Conservation (phyloP, 2,113 vertebrate genomes). For the Hemibagrus wyckioides region DNA sequence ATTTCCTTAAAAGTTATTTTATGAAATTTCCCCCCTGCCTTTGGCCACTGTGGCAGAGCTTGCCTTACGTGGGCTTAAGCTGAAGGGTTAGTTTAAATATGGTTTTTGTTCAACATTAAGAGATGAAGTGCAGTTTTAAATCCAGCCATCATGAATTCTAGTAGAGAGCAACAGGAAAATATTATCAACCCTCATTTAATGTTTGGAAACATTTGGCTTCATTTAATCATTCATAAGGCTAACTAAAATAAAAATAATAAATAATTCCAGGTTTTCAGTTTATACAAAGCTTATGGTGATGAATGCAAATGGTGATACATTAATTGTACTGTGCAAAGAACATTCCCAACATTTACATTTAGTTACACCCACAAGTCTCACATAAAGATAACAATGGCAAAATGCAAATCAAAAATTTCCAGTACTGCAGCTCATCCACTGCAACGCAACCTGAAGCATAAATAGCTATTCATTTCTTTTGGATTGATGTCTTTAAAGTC, state of each 20-base stretch:
- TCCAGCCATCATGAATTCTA: not conserved
- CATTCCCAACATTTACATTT: not conserved
- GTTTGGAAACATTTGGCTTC: not conserved
- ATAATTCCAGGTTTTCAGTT: not conserved
- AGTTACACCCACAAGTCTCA: not conserved
- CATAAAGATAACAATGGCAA: not conserved
- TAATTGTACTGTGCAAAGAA: not conserved
- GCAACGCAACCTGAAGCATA: not conserved
- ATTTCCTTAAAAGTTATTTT: not conserved
- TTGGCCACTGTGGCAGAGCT: not conserved
- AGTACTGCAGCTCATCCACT: not conserved
- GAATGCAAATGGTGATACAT: not conserved
- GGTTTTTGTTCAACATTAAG: not conserved
- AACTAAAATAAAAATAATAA: not conserved
- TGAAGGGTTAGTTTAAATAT: not conserved
- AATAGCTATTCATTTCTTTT: not conserved
- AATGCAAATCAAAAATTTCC: not conserved
- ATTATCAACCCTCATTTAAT: not conserved
- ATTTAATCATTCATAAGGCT: not conserved
- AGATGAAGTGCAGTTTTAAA: not conserved
- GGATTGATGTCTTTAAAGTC: not conserved
- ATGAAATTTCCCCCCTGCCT: slow-evolving; percentile 18
- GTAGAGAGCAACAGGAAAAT: not conserved
- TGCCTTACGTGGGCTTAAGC: not conserved
- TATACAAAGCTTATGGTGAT: not conserved